Percentiles rank a stretch among this genome's conserved stretches.
Evolutionary conservation across 2,888 invertebrate genomes (phyloP).

Genomic region (Caenorhabditis angaria): DNA sequence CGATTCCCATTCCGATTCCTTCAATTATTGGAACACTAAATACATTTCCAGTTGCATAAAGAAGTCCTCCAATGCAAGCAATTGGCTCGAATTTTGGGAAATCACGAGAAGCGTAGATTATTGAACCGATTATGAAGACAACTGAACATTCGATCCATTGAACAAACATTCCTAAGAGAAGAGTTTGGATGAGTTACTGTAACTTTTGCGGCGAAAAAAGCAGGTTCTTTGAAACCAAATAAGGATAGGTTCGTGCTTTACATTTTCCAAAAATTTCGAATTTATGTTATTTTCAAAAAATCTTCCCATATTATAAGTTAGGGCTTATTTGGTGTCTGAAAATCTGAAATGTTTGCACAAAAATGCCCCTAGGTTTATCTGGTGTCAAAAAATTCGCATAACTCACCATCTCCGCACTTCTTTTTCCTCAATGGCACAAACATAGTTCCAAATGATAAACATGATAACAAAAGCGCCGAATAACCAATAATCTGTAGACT

Average conservation of each 20-base stretch:
- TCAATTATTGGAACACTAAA: slow-evolving; percentile 67
- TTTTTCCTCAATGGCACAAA: slow-evolving; percentile 62
- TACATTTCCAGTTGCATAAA: slow-evolving; percentile 69
- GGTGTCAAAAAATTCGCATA: not conserved
- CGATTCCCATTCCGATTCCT: slow-evolving; percentile 65
- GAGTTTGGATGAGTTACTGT: too few species aligned
- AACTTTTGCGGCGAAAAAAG: not conserved
- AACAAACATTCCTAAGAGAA: slow-evolving; percentile 62
- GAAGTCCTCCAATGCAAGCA: slow-evolving; percentile 62
- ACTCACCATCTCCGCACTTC: slow-evolving; percentile 63
- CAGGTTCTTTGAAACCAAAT: too few species aligned
- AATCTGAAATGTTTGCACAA: too few species aligned
- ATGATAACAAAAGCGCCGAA: slow-evolving; percentile 57
- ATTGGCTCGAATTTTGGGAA: slow-evolving; percentile 64
- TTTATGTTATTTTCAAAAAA: too few species aligned
- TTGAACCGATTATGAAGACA: slow-evolving; percentile 63
- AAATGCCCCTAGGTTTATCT: too few species aligned
- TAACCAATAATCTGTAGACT: slow-evolving; percentile 55
- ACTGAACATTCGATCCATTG: slow-evolving; percentile 68
- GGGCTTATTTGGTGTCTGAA: too few species aligned
- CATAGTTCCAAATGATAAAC: slow-evolving; percentile 65
- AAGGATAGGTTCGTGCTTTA: too few species aligned
- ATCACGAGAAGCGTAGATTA: slow-evolving; percentile 59
- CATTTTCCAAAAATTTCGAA: too few species aligned
- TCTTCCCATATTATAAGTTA: too few species aligned